phyloP scores from a whole-genome alignment of 1,140 invertebrate species.

The Aricia agestis region DNA sequence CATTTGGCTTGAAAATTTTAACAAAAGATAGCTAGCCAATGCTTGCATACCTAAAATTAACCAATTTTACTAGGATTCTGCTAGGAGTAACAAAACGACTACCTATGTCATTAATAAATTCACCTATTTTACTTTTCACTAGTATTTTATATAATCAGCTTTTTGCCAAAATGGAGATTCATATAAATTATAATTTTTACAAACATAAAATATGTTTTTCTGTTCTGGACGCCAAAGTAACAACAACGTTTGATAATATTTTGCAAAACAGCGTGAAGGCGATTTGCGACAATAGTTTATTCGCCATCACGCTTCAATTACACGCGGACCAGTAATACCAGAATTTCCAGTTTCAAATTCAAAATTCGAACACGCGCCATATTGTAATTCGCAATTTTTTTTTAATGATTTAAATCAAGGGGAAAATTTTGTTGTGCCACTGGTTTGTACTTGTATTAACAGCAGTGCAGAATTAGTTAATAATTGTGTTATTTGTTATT shows the following conservation, averaged over 20 bases:
- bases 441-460: constrained; percentile 38
- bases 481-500: constrained; percentile 54
- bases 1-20: too few species aligned
- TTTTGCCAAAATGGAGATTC: too few species aligned
- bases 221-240: too few species aligned
- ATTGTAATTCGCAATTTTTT: constrained; percentile 56
- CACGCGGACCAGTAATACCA: constrained; percentile 42
- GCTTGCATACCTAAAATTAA: too few species aligned
- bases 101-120: too few species aligned
- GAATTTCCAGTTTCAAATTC: constrained; percentile 47
- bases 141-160: too few species aligned
- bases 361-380: constrained; percentile 54
- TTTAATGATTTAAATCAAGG: constrained; percentile 31
- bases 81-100: too few species aligned
- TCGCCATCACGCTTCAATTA: constrained; percentile 17
- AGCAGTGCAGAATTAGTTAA: constrained; percentile 63
- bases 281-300: constrained; percentile 4
- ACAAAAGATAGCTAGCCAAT: too few species aligned
- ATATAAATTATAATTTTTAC: too few species aligned
- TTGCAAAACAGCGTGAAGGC: constrained; percentile 21
- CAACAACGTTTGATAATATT: constrained; percentile 8
- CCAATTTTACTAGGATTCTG: too few species aligned
- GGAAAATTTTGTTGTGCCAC: constrained; percentile 48
- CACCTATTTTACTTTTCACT: too few species aligned
- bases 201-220: too few species aligned